Evolutionary conservation across 92 coral and sea anemone genomes (phyloP), one percentile per base, ranked within the genome.

Genomic region (Siderastrea radians): DNA sequence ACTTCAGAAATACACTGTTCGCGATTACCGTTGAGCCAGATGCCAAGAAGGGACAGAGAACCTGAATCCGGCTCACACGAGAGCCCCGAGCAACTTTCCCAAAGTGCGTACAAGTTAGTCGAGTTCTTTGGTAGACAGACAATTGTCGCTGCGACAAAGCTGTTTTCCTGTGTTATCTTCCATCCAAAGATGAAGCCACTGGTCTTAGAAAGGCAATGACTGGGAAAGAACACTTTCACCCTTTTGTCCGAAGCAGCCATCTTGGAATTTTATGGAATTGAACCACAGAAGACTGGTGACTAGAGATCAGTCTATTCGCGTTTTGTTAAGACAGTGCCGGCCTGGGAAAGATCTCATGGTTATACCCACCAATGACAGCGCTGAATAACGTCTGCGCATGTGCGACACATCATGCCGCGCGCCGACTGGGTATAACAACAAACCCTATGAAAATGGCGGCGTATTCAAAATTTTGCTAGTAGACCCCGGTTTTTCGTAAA

Each of bases 111-210:
- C 62, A 48, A 60, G 7, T 47, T 66, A 7, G 13, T 45, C 13
- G 49, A 75, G 65, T n/a, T 49, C 14, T 59, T 47, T 38, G 73
- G 63, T 0, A 38, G 48, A 85, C 12, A 14, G 54, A 68, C 17
- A 46, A 85, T 84, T 45, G 89, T 74, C 12, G 71, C 66, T 3
- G 78, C 89, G 46, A 90, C 86, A 72, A 82, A 82, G 0, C 68
- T 26, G 51, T 81, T 86, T 54, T 72, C 59, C 51, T 62, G 19
- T 7, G n/a, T 68, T 46, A 71, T 63, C 69, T 72, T 74, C 93
- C 84, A 82, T 16, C 96, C 96, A 19, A 93, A 68, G 71, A 93
- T 86, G 19, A 86, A 12, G 64, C 96, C 96, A 83, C 86, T 90
- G 11, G 74, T 72, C 54, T 47, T 45, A 19, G 38, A 49, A 46